phyloP scores from a whole-genome alignment of 2,113 vertebrate species.

The Epinephelus moara region DNA sequence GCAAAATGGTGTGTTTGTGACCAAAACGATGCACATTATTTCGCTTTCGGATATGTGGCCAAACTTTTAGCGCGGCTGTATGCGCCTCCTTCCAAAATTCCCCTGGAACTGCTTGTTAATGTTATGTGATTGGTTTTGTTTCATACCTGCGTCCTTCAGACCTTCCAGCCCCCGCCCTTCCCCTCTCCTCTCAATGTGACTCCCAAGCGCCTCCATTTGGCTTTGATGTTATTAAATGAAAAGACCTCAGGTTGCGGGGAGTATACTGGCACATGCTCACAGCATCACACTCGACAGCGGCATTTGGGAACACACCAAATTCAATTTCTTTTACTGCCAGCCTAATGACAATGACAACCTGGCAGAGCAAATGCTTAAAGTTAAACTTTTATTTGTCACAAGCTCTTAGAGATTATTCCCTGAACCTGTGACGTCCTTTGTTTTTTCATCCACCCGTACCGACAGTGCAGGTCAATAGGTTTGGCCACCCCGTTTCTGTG shows the following conservation, averaged over 20 bases:
- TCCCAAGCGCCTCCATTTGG: constrained; percentile 35
- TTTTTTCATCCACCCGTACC: constrained; percentile 36
- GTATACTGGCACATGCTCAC: constrained; percentile 26
- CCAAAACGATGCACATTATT: constrained; percentile 27
- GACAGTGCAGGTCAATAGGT: constrained; percentile 67
- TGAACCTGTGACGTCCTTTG: constrained; percentile 46
- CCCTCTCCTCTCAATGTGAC: constrained; percentile 8
- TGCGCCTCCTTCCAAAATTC: background rate
- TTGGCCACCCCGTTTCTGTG: constrained; percentile 64
- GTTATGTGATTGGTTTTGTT: constrained; percentile 16
- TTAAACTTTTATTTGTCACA: constrained; percentile 47
- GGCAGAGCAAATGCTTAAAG: constrained; percentile 26
- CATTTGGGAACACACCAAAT: constrained; percentile 56
- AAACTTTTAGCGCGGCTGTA: constrained; percentile 7
- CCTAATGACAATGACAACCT: constrained; percentile 44
- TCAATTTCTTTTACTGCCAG: constrained; percentile 47
- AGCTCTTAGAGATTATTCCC: constrained; percentile 36
- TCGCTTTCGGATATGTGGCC: background rate
- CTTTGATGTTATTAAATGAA: constrained; percentile 48
- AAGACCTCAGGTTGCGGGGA: constrained; percentile 28
- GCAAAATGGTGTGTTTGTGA: constrained; percentile 26
- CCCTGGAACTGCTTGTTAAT: constrained; percentile 3
- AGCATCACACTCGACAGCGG: constrained; percentile 23
- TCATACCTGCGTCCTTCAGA: constrained; percentile 16
- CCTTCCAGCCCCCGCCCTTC: background rate